These are phyloP conservation scores for Platanista minor DNA, from an alignment of 2,113 vertebrate species.

Conservation along the genomic window DNA sequence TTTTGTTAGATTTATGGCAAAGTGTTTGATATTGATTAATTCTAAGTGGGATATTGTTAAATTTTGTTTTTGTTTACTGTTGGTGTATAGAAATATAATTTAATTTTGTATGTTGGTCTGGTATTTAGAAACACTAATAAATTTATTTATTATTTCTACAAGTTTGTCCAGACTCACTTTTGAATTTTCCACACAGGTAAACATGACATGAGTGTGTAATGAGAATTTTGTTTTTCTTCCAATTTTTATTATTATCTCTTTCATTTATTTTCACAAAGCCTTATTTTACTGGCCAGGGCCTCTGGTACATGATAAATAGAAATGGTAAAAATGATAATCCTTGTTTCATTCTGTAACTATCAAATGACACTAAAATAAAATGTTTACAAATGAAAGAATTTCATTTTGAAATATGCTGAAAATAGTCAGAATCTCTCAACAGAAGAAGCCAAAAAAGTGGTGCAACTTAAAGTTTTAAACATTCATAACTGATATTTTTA, in stretches of 20 bases:
- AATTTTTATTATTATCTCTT: background rate
- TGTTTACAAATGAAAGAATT: background rate
- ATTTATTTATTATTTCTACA: background rate
- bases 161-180: background rate
- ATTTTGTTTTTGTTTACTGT: background rate
- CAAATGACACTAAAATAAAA: background rate
- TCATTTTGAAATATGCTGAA: background rate
- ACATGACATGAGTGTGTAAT: background rate
- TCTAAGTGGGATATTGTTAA: background rate
- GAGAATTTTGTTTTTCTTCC: background rate
- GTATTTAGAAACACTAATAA: background rate
- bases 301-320: background rate
- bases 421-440: background rate
- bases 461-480: background rate
- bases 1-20: background rate
- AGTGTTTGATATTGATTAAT: background rate
- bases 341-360: background rate
- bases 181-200: background rate
- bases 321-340: background rate
- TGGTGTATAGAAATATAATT: background rate
- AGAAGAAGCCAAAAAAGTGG: background rate
- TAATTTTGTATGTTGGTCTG: background rate
- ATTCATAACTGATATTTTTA: background rate
- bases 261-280: background rate
- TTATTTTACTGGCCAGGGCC: background rate